Conservation (phyloP, 1,140 invertebrate genomes). For the Dreissena rostriformis region DNA sequence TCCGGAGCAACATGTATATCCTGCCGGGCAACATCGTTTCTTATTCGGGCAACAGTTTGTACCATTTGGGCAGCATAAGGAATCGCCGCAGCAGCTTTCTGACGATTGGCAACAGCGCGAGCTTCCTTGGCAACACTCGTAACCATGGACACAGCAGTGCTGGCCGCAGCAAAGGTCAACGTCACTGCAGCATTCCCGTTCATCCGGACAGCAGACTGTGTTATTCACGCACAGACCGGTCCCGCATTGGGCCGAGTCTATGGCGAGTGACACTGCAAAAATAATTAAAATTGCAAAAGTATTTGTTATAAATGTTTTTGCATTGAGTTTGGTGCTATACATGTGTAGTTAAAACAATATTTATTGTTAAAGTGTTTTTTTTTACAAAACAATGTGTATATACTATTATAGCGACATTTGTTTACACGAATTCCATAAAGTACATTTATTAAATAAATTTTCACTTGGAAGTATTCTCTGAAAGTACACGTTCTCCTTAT, state of each 20-base stretch:
- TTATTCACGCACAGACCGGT: conserved; percentile 28
- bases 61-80: conserved; percentile 30
- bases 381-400: too few relatives aligned
- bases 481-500: too few relatives aligned
- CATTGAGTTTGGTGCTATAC: too few relatives aligned
- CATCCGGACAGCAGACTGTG: conserved; percentile 37
- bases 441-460: too few relatives aligned
- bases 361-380: too few relatives aligned
- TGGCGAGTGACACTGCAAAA: too few relatives aligned
- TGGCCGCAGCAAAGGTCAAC: conserved; percentile 43
- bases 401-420: too few relatives aligned
- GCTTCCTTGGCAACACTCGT: conserved; percentile 44
- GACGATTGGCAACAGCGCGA: conserved; percentile 26
- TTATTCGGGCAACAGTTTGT: conserved; percentile 30
- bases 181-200: conserved; percentile 42
- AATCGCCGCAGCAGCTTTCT: conserved; percentile 42
- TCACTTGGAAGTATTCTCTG: too few relatives aligned
- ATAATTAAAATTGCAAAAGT: too few relatives aligned
- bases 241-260: conserved; percentile 24
- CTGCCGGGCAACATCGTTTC: conserved; percentile 41
- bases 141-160: conserved; percentile 44
- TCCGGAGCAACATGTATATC: conserved; percentile 31
- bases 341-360: too few relatives aligned
- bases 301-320: too few relatives aligned
- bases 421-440: too few relatives aligned